phyloP scores from a whole-genome alignment of 2,888 invertebrate species.

The Protonemura montana region DNA sequence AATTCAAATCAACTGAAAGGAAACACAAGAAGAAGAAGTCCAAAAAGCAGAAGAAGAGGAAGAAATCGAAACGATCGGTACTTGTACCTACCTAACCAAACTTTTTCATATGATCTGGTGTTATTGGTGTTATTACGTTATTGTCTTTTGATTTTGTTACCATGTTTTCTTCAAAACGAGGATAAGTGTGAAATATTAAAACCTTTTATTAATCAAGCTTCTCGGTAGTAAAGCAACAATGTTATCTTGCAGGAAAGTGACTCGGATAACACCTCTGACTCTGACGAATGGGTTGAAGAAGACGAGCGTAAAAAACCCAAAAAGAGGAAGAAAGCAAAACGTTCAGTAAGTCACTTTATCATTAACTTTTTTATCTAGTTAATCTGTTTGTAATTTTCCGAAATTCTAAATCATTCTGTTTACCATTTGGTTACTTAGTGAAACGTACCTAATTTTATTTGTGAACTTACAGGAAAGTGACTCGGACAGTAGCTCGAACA shows the following conservation, averaged over 20 bases:
- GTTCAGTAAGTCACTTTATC: background rate
- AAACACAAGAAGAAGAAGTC: conserved; percentile 46
- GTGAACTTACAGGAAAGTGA: conserved; percentile 41
- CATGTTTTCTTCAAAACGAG: too few relatives aligned
- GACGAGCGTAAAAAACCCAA: background rate
- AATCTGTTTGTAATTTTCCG: too few relatives aligned
- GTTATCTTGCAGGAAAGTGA: background rate
- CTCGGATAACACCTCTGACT: background rate
- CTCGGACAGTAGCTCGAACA: conserved; percentile 55
- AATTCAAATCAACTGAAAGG: conserved; percentile 40
- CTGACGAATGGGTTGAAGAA: background rate
- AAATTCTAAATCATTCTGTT: too few relatives aligned
- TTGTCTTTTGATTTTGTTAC: too few relatives aligned
- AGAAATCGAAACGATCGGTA: conserved; percentile 44
- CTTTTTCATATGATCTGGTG: background rate
- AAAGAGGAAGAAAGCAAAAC: background rate
- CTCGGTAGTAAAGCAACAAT: background rate
- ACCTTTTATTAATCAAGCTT: too few relatives aligned
- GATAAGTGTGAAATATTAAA: too few relatives aligned
- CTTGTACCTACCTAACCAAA: conserved; percentile 42
- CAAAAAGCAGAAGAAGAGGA: conserved; percentile 46
- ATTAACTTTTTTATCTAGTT: background rate
- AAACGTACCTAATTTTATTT: background rate
- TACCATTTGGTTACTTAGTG: background rate
- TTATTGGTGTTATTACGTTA: too few relatives aligned